A percentile compares a stretch with the other conserved stretches of the same genome.
Evolutionary conservation across 2,888 invertebrate genomes (phyloP).

Genomic region (Sphaerophoria taeniata): DNA sequence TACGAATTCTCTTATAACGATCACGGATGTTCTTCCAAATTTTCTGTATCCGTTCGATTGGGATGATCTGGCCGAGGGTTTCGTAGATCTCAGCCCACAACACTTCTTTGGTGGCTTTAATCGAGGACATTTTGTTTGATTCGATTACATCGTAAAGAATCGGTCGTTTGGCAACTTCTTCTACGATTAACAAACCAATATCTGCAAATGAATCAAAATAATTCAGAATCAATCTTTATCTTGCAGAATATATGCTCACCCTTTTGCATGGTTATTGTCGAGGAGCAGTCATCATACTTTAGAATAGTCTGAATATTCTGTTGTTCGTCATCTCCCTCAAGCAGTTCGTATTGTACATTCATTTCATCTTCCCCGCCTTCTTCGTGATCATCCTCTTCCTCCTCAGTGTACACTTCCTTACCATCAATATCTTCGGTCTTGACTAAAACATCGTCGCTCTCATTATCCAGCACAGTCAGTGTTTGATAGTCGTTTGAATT

Average conservation of each 20-base stretch:
- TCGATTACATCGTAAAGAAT: constrained; percentile 54
- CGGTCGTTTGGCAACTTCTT: constrained; percentile 70
- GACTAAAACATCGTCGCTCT: constrained; percentile 40
- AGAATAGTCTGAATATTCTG: neutral
- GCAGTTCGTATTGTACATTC: constrained; percentile 4
- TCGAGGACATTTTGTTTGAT: constrained; percentile 19
- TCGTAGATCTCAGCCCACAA: constrained; percentile 71
- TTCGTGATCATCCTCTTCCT: neutral
- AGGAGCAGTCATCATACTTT: constrained; percentile 24
- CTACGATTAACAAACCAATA: constrained; percentile 67
- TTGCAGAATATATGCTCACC: neutral
- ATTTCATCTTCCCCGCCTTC: neutral
- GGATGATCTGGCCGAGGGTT: constrained; percentile 51
- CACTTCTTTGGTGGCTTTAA: constrained; percentile 40
- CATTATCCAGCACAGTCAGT: constrained; percentile 28
- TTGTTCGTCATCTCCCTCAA: constrained; percentile 7
- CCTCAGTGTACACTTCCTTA: neutral
- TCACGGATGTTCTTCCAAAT: constrained; percentile 74
- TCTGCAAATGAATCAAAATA: constrained; percentile 40
- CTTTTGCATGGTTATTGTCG: constrained; percentile 8
- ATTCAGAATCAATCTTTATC: neutral
- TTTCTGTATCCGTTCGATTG: constrained; percentile 69
- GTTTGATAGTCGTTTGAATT: constrained; percentile 47
- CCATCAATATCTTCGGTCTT: constrained; percentile 38
- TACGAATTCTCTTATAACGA: constrained; percentile 68